Evolutionary conservation across 2,888 invertebrate genomes (phyloP), one percentile per base, ranked within the genome.

Genomic region (Argyresthia goedartella): DNA sequence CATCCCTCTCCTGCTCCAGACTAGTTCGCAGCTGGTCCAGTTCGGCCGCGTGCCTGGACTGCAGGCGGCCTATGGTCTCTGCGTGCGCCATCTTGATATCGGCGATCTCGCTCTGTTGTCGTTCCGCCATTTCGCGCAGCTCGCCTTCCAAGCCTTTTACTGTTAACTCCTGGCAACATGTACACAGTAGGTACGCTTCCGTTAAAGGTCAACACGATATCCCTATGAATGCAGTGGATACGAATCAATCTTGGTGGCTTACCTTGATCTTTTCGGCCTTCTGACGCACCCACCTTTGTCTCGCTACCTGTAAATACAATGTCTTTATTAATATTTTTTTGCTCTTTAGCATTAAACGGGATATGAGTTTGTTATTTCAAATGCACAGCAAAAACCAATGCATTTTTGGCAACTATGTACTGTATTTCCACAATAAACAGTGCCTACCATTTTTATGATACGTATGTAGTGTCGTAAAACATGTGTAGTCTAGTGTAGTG

Each of bases 141-240:
- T 96, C 95, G 0, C 93, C 91, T 73, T 95, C 95, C n/a, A 96
- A 73, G 0, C 95, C 95, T 81, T 94, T 95, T 0, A 95, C 93
- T 4, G 95, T 95, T 65, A 95, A 81, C 69, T 95, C 95, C 93
- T 87, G 62, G 1, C 59, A 60, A 48, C 25, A n/a, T n/a, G 25
- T 46, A 10, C 9, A 9, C n/a, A 14, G 8, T 10, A 43, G n/a
- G 8, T 42, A 6, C n/a, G 13, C 4, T 42, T 42, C 13, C 8
- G n/a, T 42, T 8, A n/a, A n/a, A n/a, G n/a, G n/a, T n/a, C n/a
- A n/a, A n/a, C n/a, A n/a, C n/a, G n/a, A n/a, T n/a, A n/a, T n/a
- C n/a, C n/a, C 25, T 25, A 25, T 25, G 25, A 25, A 25, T 4
- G 25, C 25, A 25, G 25, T 4, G 25, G 2, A 4, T 25, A 25